Evolutionary conservation across 2,113 vertebrate genomes (phyloP), one percentile per base, ranked within the genome.

Genomic region (Amphilophus citrinellus): DNA sequence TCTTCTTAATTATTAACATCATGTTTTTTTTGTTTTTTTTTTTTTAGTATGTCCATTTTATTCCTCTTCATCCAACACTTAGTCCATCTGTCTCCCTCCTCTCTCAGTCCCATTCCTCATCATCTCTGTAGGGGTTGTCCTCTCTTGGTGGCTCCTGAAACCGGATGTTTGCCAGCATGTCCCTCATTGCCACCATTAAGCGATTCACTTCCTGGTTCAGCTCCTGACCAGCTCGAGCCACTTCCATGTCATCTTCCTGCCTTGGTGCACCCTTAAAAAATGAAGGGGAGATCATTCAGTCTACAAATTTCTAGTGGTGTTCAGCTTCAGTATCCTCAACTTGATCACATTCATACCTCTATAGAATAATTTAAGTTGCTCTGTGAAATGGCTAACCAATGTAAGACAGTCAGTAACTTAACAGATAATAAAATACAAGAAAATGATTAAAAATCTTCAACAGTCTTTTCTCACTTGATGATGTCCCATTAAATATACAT

Each of bases 81-180:
- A 17, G 24, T 42, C 20, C 10, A 35, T 30, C 53, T 35, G 50
- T 18, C 47, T 1, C 5, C 53, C 78, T 71, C 60, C 17, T 27
- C 39, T 14, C 66, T 91, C 5, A 93, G 91, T 97, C 95, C 97
- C 97, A 99, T 32, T 99, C 98, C 79, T 98, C 98, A 0, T 97
- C 98, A 0, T 98, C 97, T 63, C 94, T 91, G 87, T 92, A 92
- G 5, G 91, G 89, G 95, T 96, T 97, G 96, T 56, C 98, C 84
- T 30, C 93, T 92, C 53, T 96, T 37, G 37, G 96, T 68, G 93
- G 98, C 90, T 98, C 98, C 73, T 97, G 97, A 88, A 99, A 98
- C 90, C 97, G 97, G 93, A 99, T 98, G 95, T 99, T 99, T 24
- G 97, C 98, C 95, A 99, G 95, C 97, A 99, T 98, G 96, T 99